Conservation (phyloP, 2,113 vertebrate species). For the Strix uralensis region DNA sequence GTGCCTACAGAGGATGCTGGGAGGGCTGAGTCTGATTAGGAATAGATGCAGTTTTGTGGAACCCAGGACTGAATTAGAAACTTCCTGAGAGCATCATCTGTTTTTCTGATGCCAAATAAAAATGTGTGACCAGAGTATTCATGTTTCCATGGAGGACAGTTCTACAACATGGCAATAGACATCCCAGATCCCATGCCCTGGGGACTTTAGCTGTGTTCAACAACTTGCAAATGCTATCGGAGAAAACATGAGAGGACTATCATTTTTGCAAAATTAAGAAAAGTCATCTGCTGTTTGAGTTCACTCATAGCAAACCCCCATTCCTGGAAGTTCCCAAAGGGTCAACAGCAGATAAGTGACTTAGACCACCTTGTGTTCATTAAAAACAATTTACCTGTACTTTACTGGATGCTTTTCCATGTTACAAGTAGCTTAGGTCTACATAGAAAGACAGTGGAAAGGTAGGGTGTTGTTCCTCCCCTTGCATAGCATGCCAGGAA, state of each 20-base stretch:
- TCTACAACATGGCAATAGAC: background rate
- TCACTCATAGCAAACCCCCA: fast-evolving
- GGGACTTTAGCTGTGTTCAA: background rate
- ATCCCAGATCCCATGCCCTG: background rate
- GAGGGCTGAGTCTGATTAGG: background rate
- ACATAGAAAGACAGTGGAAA: background rate
- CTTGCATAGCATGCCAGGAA: background rate
- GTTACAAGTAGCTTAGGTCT: background rate
- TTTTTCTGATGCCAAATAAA: background rate
- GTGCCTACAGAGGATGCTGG: background rate
- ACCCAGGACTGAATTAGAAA: background rate
- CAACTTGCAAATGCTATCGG: background rate
- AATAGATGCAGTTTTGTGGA: background rate
- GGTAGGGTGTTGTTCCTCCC: background rate
- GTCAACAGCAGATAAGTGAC: background rate
- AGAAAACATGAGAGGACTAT: background rate
- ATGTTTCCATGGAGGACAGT: background rate
- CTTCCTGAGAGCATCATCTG: background rate
- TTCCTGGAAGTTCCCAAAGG: background rate
- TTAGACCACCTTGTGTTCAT: background rate
- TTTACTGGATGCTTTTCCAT: background rate
- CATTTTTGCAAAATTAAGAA: background rate
- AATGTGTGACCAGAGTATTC: background rate
- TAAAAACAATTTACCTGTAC: background rate
- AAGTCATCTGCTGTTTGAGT: background rate